Evolutionary conservation across 2,113 vertebrate species (phyloP).

Genomic region (Opisthocomus hoazin): DNA sequence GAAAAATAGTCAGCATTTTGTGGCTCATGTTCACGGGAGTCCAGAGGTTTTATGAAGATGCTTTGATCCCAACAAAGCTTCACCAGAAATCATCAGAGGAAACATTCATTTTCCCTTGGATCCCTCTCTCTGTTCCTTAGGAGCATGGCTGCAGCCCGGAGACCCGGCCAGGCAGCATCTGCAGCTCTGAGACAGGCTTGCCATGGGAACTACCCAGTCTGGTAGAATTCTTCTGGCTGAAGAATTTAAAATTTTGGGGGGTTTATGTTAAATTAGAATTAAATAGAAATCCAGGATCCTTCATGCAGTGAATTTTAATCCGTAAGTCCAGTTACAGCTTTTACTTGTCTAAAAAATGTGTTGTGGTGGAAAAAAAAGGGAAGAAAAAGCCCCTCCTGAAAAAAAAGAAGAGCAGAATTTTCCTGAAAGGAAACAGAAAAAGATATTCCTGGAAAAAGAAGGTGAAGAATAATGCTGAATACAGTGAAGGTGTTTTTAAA

Average conservation of each 20-base stretch:
- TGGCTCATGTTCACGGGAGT: neutral
- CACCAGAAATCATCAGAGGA: neutral
- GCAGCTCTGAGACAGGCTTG: neutral
- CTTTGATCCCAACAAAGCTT: neutral
- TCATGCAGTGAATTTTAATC: neutral
- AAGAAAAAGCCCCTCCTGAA: neutral
- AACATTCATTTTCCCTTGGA: neutral
- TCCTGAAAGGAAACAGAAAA: neutral
- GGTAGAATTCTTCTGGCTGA: neutral
- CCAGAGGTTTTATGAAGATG: neutral
- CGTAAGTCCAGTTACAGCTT: neutral
- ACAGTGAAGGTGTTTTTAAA: neutral
- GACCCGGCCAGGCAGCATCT: neutral
- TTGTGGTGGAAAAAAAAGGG: neutral
- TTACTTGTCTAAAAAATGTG: neutral
- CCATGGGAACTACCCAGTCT: neutral
- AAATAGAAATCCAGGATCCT: neutral
- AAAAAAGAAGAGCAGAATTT: neutral
- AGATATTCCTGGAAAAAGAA: neutral
- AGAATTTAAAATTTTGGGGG: neutral
- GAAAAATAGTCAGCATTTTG: neutral
- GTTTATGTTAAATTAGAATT: neutral
- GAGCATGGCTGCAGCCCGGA: neutral
- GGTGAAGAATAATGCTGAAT: neutral
- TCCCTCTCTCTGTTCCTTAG: neutral